A percentile compares a stretch with the other conserved stretches of the same genome.
Conservation (phyloP, 2,113 vertebrate genomes). For the Tetrao urogallus region DNA sequence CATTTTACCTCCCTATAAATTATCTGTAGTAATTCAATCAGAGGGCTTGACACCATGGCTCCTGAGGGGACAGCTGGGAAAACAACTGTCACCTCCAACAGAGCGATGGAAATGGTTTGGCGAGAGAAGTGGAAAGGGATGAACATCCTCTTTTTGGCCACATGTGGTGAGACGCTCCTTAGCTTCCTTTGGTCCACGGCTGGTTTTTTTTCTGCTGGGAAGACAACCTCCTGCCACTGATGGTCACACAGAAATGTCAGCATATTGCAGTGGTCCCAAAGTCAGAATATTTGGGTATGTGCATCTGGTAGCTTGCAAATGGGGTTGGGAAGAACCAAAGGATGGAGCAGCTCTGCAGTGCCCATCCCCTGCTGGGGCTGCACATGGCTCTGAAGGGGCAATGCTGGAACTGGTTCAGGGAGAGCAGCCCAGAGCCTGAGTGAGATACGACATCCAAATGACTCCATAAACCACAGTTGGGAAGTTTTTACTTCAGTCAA, state of each 20-base stretch:
- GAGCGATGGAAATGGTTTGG: neutral
- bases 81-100: neutral
- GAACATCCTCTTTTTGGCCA: neutral
- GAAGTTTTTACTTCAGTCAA: neutral
- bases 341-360: neutral
- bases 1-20: neutral
- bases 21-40: conserved; percentile 18
- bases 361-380: neutral
- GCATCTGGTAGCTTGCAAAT: neutral
- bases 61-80: neutral
- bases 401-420: too few relatives aligned
- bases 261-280: neutral
- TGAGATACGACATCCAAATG: neutral
- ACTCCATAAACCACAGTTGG: neutral
- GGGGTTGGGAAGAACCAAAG: neutral
- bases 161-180: neutral
- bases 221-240: neutral
- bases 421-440: neutral
- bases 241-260: neutral
- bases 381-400: neutral
- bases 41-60: neutral
- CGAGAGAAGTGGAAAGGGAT: neutral
- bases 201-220: neutral
- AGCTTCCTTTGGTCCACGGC: neutral
- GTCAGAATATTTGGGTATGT: neutral